A percentile compares a stretch with the other conserved stretches of the same genome.
Conservation (phyloP, 2,797 vertebrate genomes). For the Neomorphus geoffroyi region DNA sequence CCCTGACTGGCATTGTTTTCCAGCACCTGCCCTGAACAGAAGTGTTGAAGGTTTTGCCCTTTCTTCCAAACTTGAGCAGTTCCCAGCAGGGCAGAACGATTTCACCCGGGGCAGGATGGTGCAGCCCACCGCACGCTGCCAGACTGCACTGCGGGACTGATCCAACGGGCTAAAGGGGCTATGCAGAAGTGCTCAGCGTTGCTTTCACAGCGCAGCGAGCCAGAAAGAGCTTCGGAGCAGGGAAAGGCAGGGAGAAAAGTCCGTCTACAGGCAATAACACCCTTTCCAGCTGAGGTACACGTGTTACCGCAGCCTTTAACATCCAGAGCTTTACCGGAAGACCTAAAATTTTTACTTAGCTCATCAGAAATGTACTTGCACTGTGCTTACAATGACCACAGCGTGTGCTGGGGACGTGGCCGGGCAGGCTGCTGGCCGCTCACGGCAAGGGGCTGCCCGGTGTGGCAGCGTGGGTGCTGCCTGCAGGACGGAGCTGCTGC, state of each 20-base stretch:
- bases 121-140: not conserved
- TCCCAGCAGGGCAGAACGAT: not conserved
- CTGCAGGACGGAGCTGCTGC: too few species aligned
- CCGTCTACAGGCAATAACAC: not conserved
- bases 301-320: not conserved
- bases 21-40: not conserved
- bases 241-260: too few species aligned
- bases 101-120: not conserved
- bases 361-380: not conserved
- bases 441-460: too few species aligned
- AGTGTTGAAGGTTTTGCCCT: not conserved
- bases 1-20: not conserved
- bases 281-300: not conserved
- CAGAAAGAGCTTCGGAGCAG: not conserved
- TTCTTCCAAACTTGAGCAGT: not conserved
- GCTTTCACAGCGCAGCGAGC: not conserved
- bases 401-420: fast-evolving
- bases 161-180: not conserved
- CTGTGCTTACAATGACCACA: not conserved
- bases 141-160: fast-evolving
- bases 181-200: not conserved
- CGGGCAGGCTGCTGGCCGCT: too few species aligned
- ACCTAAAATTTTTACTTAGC: not conserved
- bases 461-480: too few species aligned
- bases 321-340: not conserved